Base-by-base conservation (phyloP, 2,113 vertebrate genomes). In the Nothobranchius kuhntae region DNA sequence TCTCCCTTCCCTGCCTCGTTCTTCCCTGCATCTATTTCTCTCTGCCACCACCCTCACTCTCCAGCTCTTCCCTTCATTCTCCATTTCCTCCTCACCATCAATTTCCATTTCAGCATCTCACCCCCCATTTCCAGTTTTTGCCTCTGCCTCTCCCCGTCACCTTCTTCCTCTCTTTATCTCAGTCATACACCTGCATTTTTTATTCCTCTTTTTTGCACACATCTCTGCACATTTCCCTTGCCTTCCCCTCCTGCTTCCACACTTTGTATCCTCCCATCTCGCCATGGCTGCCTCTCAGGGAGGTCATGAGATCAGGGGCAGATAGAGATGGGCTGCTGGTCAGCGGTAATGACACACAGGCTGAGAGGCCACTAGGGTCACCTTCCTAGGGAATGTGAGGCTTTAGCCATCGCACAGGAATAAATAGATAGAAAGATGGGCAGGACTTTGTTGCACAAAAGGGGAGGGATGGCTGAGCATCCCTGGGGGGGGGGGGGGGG, bases 321-420 rank as follows among this genome's bases (percentile, higher is more conserved):
- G 87, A 91, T 89, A 89, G 78, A 89, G 75, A 89, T 84, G 85
- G 77, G 75, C 84, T 72, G 50, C 83, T 83, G 89, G 91, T 90
- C 91, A 91, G 81, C 67, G 44, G 78, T 91, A 91, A 92, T 91
- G 89, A 86, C 88, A 85, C 77, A 65, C 74, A 73, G 84, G 86
- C 85, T 87, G 85, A 87, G 77, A 82, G 83, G 82, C 46, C 80
- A 54, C 63, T 66, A 59, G n/a, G 91, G 89, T 90, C 76, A 3
- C 61, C 65, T 86, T 83, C 78, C 53, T 51, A 40, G 79, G 83
- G 90, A 81, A 71, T 78, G 50, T 58, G 61, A 55, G 74, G 68
- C 35, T 84, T 77, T 65, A 73, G 80, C 72, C 61, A 66, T 68
- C 52, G 38, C 61, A 9, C 45, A 53, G 64, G 75, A 75, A 80